These are phyloP conservation scores for Maconellicoccus hirsutus DNA, from an alignment of 1,140 invertebrate species.

Conservation along the genomic window DNA sequence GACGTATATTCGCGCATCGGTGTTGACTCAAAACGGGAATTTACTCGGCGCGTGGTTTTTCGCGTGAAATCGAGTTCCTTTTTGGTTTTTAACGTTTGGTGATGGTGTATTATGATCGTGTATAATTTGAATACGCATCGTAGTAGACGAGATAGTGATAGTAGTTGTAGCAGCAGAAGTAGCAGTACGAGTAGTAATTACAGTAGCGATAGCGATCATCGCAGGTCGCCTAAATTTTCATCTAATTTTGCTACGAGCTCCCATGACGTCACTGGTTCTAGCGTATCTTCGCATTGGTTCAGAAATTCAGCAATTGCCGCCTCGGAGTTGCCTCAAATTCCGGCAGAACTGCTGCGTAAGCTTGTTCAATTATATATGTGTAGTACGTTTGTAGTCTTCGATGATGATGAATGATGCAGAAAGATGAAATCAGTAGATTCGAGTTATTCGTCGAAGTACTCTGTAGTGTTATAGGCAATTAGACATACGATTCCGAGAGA, in stretches of 20 bases:
- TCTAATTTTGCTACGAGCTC: background rate
- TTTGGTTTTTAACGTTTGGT: background rate
- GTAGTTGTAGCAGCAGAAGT: background rate
- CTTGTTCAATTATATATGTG: background rate
- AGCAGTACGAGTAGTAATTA: background rate
- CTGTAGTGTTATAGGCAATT: too few relatives aligned
- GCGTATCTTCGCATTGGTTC: background rate
- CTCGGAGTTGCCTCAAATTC: background rate
- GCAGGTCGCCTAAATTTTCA: background rate
- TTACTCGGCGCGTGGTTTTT: too few relatives aligned
- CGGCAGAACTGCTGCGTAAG: background rate
- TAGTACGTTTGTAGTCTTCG: too few relatives aligned
- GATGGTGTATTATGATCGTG: background rate
- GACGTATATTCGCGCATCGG: background rate
- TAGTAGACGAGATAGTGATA: background rate
- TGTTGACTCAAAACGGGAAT: too few relatives aligned
- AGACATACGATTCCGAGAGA: too few relatives aligned
- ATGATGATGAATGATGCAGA: too few relatives aligned
- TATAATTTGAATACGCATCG: slow-evolving; percentile 3
- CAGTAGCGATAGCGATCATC: background rate
- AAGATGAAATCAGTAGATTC: too few relatives aligned
- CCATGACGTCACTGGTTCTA: background rate
- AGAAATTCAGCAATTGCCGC: background rate
- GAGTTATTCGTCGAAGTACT: too few relatives aligned
- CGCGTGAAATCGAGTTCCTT: background rate